phyloP scores from a whole-genome alignment of 2,888 invertebrate species.

The Drosophila mimetica region DNA sequence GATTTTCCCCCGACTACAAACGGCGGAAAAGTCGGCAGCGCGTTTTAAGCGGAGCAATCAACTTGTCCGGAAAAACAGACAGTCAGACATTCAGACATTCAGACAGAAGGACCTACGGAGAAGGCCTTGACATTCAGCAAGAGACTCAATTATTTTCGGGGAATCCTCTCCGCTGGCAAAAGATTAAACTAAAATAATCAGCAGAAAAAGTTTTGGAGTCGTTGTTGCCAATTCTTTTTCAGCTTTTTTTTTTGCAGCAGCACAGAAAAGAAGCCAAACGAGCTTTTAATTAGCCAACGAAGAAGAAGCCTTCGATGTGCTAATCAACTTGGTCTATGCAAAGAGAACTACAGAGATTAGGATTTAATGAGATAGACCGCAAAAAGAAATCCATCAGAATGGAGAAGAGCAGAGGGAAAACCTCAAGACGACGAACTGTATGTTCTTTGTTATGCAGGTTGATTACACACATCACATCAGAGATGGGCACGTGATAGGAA shows the following conservation, averaged over 20 bases:
- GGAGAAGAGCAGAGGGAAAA: neutral
- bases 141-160: constrained; percentile 38
- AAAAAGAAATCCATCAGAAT: constrained; percentile 25
- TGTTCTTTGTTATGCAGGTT: constrained; percentile 4
- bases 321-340: constrained; percentile 40
- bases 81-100: neutral
- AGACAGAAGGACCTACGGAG: constrained; percentile 5
- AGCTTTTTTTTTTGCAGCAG: neutral
- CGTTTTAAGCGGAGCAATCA: constrained; percentile 34
- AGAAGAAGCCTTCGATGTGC: constrained; percentile 44
- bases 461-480: neutral
- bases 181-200: constrained; percentile 42
- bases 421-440: constrained; percentile 4
- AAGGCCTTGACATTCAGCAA: constrained; percentile 40
- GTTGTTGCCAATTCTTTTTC: constrained; percentile 11
- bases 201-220: constrained; percentile 27
- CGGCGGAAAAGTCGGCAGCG: constrained; percentile 17
- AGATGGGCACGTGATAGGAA: neutral
- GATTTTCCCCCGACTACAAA: constrained; percentile 17
- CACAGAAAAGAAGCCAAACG: constrained; percentile 45
- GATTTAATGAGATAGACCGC: constrained; percentile 37
- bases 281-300: constrained; percentile 57
- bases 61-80: constrained; percentile 23
- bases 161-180: constrained; percentile 1
- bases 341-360: constrained; percentile 25